Evolutionary conservation across 1,140 invertebrate species (phyloP), one percentile per base, ranked within the genome.

Genomic region (Rhyacophila brunnea): DNA sequence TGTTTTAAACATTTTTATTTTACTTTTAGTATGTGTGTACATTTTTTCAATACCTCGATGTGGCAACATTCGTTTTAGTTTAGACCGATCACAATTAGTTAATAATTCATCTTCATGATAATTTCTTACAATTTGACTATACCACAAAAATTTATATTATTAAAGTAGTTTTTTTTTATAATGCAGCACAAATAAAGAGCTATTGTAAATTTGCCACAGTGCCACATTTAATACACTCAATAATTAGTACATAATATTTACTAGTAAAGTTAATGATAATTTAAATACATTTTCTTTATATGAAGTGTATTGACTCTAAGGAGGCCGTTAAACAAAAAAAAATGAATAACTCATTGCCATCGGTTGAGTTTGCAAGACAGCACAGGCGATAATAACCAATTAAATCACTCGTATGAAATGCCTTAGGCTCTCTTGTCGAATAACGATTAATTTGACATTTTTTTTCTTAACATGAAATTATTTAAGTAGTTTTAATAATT

Each of bases 201-300:
- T 53, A 60, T 60, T 53, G 49, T 47, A 36, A 46, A 47, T 14
- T n/a, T 10, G 45, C 54, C 23, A 55, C 58, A 55, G 45, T 55
- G 58, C 45, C 58, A 61, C 52, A 61, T 54, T 40, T 36, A 57
- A 32, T 51, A 58, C 47, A 58, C 19, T 58, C 47, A 51, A 50
- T 38, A 52, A 36, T 5, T 23, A n/a, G n/a, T n/a, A n/a, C n/a
- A 58, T 28, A 28, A 28, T 40, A 47, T 36, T 53, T 17, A 42
- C 50, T 47, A 60, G n/a, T n/a, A n/a, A n/a, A n/a, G n/a, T 13
- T 52, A 36, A 53, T 60, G 44, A 53, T 60, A 53, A 47, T 47
- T 58, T 56, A 17, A 7, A 15, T 14, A 36, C 35, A 36, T 50
- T 15, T 50, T 15, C 23, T 28, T 28, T 28, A 28, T 28, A 28